Evolutionary conservation across 1,140 invertebrate genomes (phyloP).

Genomic region (Lordiphosa collinella): DNA sequence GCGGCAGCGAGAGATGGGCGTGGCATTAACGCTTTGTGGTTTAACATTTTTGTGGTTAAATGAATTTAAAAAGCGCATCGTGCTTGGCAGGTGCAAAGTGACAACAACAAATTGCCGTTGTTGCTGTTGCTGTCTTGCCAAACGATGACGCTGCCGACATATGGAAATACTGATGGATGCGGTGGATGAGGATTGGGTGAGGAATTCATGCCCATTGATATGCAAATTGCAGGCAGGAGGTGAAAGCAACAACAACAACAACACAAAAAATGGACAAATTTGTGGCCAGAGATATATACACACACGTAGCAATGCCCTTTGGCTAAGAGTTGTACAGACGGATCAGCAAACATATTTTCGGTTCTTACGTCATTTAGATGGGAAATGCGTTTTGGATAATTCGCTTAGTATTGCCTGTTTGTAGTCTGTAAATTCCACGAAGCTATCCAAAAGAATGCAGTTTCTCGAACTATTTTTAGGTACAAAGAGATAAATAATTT

Average conservation of each 20-base stretch:
- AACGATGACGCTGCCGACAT: constrained; percentile 57
- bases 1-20: constrained; percentile 34
- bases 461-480: too few relatives aligned
- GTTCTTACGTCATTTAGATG: too few relatives aligned
- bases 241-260: constrained; percentile 37
- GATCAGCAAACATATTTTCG: too few relatives aligned
- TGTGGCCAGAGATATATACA: too few relatives aligned
- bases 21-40: constrained; percentile 75
- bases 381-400: too few relatives aligned
- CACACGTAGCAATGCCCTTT: constrained; percentile 12
- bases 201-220: constrained; percentile 65
- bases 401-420: too few relatives aligned
- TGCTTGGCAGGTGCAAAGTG: constrained; percentile 66
- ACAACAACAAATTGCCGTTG: constrained; percentile 71
- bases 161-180: constrained; percentile 69
- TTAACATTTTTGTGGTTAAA: constrained; percentile 76
- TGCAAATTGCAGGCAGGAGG: constrained; percentile 53
- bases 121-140: constrained; percentile 34
- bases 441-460: too few relatives aligned
- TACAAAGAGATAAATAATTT: too few relatives aligned
- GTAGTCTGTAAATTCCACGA: too few relatives aligned
- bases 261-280: constrained; percentile 24
- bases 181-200: constrained; percentile 18
- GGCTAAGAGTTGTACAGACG: too few relatives aligned
- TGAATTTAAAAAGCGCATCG: constrained; percentile 69